Percentiles rank a stretch among this genome's conserved stretches.
Evolutionary conservation across 2,113 vertebrate species (phyloP).

Genomic region (Plecotus auritus): DNA sequence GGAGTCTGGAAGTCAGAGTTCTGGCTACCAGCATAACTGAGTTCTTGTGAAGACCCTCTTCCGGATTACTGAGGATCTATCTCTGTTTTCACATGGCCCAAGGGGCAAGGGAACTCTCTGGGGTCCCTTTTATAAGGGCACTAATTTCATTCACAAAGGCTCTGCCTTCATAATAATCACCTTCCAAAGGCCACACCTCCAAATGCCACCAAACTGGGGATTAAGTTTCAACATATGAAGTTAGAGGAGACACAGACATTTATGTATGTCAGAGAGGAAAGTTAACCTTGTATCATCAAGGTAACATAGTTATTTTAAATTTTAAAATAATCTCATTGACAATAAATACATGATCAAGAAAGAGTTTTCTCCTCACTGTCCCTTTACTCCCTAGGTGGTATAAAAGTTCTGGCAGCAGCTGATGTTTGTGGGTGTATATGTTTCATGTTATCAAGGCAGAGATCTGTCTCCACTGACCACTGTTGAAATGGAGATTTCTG

Average conservation of each 20-base stretch:
- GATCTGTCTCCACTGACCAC: background rate
- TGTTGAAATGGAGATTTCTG: background rate
- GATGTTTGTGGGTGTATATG: rapidly evolving
- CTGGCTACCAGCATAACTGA: background rate
- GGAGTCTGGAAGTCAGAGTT: background rate
- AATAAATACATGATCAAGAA: background rate
- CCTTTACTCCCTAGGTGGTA: background rate
- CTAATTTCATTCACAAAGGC: background rate
- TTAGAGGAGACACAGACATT: background rate
- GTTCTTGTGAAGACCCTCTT: background rate
- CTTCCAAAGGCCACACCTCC: background rate
- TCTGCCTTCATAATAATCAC: background rate
- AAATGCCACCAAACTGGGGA: background rate
- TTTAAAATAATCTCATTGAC: background rate
- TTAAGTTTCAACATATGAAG: background rate
- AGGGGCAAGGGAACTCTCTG: background rate
- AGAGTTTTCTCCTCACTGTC: background rate
- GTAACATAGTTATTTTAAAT: background rate
- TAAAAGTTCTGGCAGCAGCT: background rate
- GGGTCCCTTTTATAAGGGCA: background rate
- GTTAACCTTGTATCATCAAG: background rate
- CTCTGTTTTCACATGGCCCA: background rate
- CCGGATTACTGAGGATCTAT: background rate
- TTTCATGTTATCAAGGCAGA: background rate
- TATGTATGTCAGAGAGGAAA: background rate